Evolutionary conservation across 2,113 vertebrate genomes (phyloP), one percentile per base, ranked within the genome.

Genomic region (Nycticebus coucang): DNA sequence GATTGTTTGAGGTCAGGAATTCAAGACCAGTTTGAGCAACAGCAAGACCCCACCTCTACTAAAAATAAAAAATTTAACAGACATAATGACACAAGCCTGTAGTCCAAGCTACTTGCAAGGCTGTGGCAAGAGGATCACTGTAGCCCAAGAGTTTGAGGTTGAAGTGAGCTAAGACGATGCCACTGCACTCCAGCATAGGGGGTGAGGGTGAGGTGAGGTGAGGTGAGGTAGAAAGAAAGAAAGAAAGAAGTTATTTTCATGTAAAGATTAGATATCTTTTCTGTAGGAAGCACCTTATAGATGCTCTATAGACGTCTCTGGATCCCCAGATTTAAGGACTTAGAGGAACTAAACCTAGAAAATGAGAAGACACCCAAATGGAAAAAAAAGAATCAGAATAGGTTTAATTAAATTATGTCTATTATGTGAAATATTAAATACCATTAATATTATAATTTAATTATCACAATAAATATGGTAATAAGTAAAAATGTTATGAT

Each of bases 311-410:
- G 41, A 30, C 14, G 57, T n/a, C 18, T 71, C 80, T 37, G 8
- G 33, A 55, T 75, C 28, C 57, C 41, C 41, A 62, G 15, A 22
- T 60, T 22, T 75, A 80, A 84, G 64, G 14, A 62, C 7, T 9
- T 72, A 72, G 33, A 94, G 91, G 33, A 95, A 79, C 21, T 87
- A 83, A 87, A 69, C 55, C n/a, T 89, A 72, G 55, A 81, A 91
- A 84, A 80, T 35, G 35, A 53, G 30, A 93, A 87, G 35, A 18
- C 37, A 79, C 59, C 28, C n/a, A 77, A 83, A 21, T 64, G n/a
- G 64, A 33, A 12, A 10, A 28, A 60, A 85, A 45, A 75, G 24
- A 55, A 26, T 64, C 37, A 74, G 41, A 86, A 71, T 83, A 28
- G 37, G 66, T n/a, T 53, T 82, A 59, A 82, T 89, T 90, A 83